Conservation (phyloP, 2,113 vertebrate genomes). For the Shinisaurus crocodilurus region DNA sequence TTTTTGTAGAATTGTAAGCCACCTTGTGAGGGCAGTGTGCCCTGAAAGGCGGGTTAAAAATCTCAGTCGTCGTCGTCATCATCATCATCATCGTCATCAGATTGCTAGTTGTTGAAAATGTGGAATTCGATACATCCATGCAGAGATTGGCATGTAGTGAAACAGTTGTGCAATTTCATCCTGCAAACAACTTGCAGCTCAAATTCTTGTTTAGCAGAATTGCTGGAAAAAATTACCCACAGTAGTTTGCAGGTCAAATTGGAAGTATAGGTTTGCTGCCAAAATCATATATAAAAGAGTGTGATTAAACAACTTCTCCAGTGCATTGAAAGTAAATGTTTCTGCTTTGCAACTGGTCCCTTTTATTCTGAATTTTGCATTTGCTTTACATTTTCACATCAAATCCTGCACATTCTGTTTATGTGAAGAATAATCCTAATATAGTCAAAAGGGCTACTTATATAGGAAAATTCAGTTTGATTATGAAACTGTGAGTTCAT, state of each 20-base stretch:
- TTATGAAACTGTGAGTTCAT: not conserved
- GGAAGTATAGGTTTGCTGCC: not conserved
- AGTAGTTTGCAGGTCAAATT: not conserved
- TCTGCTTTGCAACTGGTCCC: not conserved
- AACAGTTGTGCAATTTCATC: not conserved
- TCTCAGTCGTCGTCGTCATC: no score
- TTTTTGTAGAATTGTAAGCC: no score
- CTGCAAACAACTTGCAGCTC: not conserved
- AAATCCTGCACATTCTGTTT: not conserved
- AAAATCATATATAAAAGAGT: not conserved
- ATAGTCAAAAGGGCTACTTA: constrained; percentile 2
- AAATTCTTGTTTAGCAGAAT: not conserved
- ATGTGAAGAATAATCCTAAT: not conserved
- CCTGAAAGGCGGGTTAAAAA: no score
- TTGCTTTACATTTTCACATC: not conserved
- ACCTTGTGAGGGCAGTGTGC: no score
- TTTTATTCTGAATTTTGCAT: not conserved
- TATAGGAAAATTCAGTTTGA: not conserved
- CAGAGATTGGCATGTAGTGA: not conserved
- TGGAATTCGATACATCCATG: not conserved
- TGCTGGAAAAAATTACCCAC: not conserved
- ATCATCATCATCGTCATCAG: not conserved
- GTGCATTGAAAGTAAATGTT: not conserved
- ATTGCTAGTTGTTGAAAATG: not conserved
- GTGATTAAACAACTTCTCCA: not conserved